Percentiles rank a stretch among this genome's conserved stretches.
Conservation (phyloP, 1,140 invertebrate species). For the Papilio polytes region DNA sequence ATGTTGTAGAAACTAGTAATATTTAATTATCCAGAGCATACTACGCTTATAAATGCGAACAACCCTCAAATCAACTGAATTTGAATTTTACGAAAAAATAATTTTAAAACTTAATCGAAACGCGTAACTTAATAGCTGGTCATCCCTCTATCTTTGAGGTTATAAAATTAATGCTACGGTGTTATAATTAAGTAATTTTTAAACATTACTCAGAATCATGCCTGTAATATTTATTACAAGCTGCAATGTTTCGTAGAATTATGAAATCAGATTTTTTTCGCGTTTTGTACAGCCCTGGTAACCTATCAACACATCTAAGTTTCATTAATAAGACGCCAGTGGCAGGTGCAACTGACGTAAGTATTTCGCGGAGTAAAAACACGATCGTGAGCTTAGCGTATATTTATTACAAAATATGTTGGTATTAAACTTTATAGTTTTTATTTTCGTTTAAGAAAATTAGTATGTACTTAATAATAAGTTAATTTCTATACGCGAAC, state of each 20-base stretch:
- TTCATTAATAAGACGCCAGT: constrained; percentile 30
- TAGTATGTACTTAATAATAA: constrained; percentile 6
- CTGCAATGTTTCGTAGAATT: not conserved
- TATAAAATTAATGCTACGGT: not conserved
- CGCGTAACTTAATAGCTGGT: not conserved
- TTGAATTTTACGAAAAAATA: not conserved
- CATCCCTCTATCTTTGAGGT: not conserved
- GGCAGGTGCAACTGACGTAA: constrained; percentile 35
- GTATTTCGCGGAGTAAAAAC: constrained; percentile 29
- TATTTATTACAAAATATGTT: constrained; percentile 26
- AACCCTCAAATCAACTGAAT: too few species aligned
- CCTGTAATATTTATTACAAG: not conserved
- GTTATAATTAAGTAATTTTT: constrained; percentile 9
- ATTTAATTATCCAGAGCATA: too few species aligned
- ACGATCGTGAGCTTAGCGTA: not conserved
- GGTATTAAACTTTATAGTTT: not conserved
- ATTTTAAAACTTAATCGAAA: not conserved
- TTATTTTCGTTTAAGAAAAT: not conserved
- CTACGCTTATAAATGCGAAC: too few species aligned
- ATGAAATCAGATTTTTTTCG: not conserved
- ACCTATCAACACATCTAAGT: constrained; percentile 38
- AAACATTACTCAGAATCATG: not conserved
- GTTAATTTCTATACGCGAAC: constrained; percentile 13
- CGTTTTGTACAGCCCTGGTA: constrained; percentile 26
- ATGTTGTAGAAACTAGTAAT: too few species aligned